Conservation (phyloP, 2,888 invertebrate species). For the Mythimna ferrago region DNA sequence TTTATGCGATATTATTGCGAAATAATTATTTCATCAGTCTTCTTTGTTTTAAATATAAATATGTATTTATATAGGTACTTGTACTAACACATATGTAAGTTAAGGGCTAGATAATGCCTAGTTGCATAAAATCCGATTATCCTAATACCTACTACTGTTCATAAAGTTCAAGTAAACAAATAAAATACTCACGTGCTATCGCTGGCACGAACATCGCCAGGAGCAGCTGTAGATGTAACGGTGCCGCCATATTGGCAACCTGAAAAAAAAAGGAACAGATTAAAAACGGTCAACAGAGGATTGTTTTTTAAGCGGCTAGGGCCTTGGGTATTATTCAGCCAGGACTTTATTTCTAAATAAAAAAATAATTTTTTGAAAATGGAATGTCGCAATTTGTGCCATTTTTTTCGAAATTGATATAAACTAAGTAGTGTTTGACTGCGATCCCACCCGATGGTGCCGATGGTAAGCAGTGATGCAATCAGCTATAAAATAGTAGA, state of each 20-base stretch:
- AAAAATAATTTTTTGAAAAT: background rate
- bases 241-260: constrained; percentile 71
- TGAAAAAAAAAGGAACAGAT: constrained; percentile 66
- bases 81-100: background rate
- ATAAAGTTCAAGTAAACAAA: background rate
- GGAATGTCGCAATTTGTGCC: too few species aligned
- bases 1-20: constrained; percentile 8
- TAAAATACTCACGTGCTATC: constrained; percentile 73
- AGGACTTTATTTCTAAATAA: background rate
- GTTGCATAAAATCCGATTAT: background rate
- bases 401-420: too few species aligned
- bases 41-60: background rate
- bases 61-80: too few species aligned
- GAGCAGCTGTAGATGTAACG: constrained; percentile 71
- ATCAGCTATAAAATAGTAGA: too few species aligned
- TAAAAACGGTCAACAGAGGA: constrained; percentile 12
- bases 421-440: too few species aligned
- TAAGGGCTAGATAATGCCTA: background rate
- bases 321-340: background rate
- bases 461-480: too few species aligned
- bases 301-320: background rate
- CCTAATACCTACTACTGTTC: background rate
- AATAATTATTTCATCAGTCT: background rate
- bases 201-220: constrained; percentile 70
- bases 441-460: too few species aligned